Conservation (phyloP, 1,140 invertebrate species). For the Drosophila parvula region DNA sequence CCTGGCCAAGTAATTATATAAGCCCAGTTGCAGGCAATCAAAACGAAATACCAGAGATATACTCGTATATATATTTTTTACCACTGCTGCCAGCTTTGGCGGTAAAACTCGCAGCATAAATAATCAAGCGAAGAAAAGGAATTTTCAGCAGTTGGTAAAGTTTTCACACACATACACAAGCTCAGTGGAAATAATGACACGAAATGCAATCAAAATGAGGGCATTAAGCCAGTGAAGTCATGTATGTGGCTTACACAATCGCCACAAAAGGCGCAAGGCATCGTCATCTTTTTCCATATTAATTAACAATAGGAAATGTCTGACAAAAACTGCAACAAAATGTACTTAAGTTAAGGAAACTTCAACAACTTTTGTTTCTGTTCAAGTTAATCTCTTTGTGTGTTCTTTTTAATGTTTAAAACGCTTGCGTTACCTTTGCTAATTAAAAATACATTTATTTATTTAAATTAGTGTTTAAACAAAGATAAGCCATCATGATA, state of each 20-base stretch:
- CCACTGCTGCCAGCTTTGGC: constrained; percentile 32
- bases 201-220: constrained; percentile 58
- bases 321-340: constrained; percentile 6
- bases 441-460: constrained; percentile 48
- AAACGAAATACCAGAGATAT: constrained; percentile 46
- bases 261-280: not conserved
- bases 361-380: not conserved
- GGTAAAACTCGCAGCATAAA: constrained; percentile 43
- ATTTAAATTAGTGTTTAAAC: constrained; percentile 28
- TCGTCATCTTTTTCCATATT: constrained; percentile 7
- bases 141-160: constrained; percentile 44
- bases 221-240: constrained; percentile 48
- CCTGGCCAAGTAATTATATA: constrained; percentile 47
- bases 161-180: constrained; percentile 36
- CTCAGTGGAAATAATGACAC: constrained; percentile 40
- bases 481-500: constrained; percentile 28
- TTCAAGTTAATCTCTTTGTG: not conserved
- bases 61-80: constrained; percentile 14
- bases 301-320: constrained; percentile 11
- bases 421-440: not conserved
- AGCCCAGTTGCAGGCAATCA: constrained; percentile 47
- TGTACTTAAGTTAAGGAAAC: not conserved
- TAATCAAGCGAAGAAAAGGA: constrained; percentile 29
- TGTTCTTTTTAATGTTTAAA: not conserved
- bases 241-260: constrained; percentile 41